Evolutionary conservation across 2,113 vertebrate genomes (phyloP).

Genomic region (Pipa parva): DNA sequence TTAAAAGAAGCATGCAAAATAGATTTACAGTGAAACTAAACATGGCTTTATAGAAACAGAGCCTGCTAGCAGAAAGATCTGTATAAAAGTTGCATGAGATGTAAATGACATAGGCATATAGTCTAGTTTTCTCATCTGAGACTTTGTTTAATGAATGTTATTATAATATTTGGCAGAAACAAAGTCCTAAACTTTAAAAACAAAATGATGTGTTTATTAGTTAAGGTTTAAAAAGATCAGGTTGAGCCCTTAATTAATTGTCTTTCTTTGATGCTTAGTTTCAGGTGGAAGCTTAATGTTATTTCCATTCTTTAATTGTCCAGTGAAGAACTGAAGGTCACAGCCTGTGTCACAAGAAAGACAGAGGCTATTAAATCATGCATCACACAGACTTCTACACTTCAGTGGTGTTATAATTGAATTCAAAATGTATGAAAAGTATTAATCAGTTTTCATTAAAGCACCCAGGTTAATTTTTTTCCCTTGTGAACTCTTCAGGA

Average conservation of each 20-base stretch:
- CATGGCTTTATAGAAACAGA: conserved; percentile 51
- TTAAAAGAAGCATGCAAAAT: conserved; percentile 47
- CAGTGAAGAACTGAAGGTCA: conserved; percentile 23
- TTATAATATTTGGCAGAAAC: conserved; percentile 46
- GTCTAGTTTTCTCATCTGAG: conserved; percentile 48
- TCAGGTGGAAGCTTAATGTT: conserved; percentile 48
- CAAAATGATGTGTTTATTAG: conserved; percentile 48
- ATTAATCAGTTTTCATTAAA: conserved; percentile 11
- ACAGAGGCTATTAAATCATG: conserved; percentile 37
- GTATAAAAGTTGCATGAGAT: conserved; percentile 53
- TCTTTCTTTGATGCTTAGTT: conserved; percentile 46
- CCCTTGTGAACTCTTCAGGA: no score
- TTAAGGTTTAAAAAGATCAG: conserved; percentile 46
- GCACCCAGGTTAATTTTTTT: no score
- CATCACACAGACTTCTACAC: conserved; percentile 6
- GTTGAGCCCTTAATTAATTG: conserved; percentile 47
- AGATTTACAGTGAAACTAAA: conserved; percentile 52
- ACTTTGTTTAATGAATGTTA: conserved; percentile 45
- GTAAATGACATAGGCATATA: conserved; percentile 48
- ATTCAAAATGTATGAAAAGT: conserved; percentile 33
- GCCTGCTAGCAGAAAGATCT: conserved; percentile 48
- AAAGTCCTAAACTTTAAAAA: conserved; percentile 41
- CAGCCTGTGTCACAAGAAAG: conserved; percentile 7
- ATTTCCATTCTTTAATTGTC: conserved; percentile 33
- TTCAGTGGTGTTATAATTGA: conserved; percentile 22